Evolutionary conservation across 1,140 invertebrate genomes (phyloP), one percentile per base, ranked within the genome.

Genomic region (Megathymus violae): DNA sequence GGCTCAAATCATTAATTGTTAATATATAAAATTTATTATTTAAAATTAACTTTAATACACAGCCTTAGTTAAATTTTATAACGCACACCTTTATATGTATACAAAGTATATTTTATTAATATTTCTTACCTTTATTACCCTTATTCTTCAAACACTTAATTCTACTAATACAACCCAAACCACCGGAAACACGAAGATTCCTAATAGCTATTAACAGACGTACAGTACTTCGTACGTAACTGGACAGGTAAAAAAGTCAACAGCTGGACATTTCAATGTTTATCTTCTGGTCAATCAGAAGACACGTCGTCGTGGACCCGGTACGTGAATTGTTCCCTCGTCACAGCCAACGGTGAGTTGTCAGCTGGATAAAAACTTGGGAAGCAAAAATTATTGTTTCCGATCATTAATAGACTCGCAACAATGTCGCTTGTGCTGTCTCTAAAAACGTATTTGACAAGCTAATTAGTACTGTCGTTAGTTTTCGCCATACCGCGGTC

Each of bases 301-400:
- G 38, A 52, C 16, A 40, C n/a, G 15, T 52, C 50, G 16, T 4
- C 27, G n/a, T 51, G 34, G 17, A 52, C 50, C 41, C 15, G 38
- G 34, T 41, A 40, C 25, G n/a, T 52, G 36, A 40, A 52, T 52
- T 52, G 50, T 52, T 36, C 31, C 27, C 14, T 7, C 16, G 48
- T 51, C 48, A 51, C n/a, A 22, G 10, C 16, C 31, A 51, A 27
- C 15, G n/a, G 17, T 19, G 9, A 5, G 50, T 10, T 17, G 17
- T 16, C 11, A n/a, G 9, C 6, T 14, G 9, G 3, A 48, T 7
- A 54, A 54, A 54, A 54, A 54, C 50, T 54, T 54, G 50, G 50
- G 50, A 54, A 54, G 36, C 43, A 40, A 38, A 54, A 54, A 54
- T 54, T 54, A 54, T 54, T 54, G 38, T 54, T 54, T 27, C 38